Evolutionary conservation across 2,797 vertebrate species (phyloP), one percentile per base, ranked within the genome.

Genomic region (Simalia tracyae): DNA sequence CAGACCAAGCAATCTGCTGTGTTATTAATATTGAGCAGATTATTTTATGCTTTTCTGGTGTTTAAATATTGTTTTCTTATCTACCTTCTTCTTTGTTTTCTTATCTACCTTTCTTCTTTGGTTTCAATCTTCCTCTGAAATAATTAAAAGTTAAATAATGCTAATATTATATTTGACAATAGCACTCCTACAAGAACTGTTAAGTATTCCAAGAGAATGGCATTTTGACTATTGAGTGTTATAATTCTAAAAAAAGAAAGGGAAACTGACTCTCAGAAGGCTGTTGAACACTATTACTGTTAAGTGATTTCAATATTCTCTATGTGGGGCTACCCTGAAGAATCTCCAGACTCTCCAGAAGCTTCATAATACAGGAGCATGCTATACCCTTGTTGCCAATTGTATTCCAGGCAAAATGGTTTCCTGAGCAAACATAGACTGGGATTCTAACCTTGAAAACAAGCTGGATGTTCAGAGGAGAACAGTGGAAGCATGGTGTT

Each of bases 141-240:
- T 24, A 85, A 8, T 46, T 81, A 86, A 36, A 87, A 12, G 59
- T 50, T 5, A 88, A 88, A 88, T 61, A 88, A 64, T 50, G 36
- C 50, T 54, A 54, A 54, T 54, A 54, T 54, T 50, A 72, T 72
- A 68, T 17, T 31, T 89, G 68, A 8, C 14, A 31, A 89, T 9
- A 88, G 7, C 91, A 88, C 89, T 85, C 10, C 24, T 28, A 63
- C 56, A 93, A 50, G 87, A 76, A 56, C 12, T 66, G n/a, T 15
- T 42, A 66, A n/a, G 26, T 10, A 8, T 91, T 90, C 81, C 90
- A 85, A 91, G 24, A 92, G 92, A 90, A 84, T 89, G 61, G 81
- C 1, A 89, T 92, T 36, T 88, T 89, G 42, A 63, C 88, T 3
- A 91, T 90, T 14, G 42, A 12, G 68, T 59, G 28, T 50, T 68